A percentile compares a stretch with the other conserved stretches of the same genome.
These are phyloP conservation scores for Paramormyrops hopkinsi DNA, from an alignment of 2,797 vertebrate species.

Conservation along the genomic window DNA sequence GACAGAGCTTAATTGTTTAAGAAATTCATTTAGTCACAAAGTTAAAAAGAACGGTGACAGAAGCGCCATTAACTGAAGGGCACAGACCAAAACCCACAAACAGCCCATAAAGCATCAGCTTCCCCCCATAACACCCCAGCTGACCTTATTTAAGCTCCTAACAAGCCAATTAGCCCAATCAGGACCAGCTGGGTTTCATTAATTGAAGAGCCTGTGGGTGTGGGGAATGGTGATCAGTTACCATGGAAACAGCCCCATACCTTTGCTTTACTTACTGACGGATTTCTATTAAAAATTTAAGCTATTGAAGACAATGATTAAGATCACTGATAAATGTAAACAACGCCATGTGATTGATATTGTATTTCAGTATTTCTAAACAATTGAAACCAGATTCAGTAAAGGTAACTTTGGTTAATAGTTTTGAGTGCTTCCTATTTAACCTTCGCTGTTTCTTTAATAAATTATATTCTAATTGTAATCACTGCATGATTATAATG, in stretches of 20 bases:
- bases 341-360: not conserved
- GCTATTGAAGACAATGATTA: not conserved
- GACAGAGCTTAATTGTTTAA: not conserved
- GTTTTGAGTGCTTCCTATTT: not conserved
- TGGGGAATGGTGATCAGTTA: not conserved
- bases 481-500: not conserved
- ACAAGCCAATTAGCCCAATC: not conserved
- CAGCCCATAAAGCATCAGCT: not conserved
- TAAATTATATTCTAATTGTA: not conserved
- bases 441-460: not conserved
- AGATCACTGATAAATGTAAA: not conserved
- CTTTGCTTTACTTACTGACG: not conserved
- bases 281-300: not conserved
- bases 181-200: not conserved
- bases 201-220: not conserved
- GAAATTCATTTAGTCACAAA: not conserved
- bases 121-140: not conserved
- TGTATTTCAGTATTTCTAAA: not conserved
- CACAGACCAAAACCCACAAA: not conserved
- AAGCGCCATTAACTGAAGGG: not conserved
- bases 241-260: not conserved
- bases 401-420: not conserved
- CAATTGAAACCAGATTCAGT: not conserved
- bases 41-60: not conserved
- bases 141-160: not conserved